These are phyloP conservation scores for Torymus auratus DNA, from an alignment of 2,888 invertebrate species.

Conservation along the genomic window DNA sequence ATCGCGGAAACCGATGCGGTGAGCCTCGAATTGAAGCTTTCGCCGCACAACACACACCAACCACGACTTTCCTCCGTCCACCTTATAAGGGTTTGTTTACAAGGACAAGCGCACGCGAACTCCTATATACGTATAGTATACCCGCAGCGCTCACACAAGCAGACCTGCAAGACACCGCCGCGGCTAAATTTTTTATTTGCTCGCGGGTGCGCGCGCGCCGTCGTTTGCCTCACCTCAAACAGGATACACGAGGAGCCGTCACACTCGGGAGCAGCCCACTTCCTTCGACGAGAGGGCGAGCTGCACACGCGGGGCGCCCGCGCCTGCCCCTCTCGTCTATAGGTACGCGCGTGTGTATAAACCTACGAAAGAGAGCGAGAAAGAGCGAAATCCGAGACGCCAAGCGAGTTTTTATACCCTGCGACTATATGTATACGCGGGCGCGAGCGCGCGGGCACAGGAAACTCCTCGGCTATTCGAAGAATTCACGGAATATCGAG, in stretches of 20 bases:
- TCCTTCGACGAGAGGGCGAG: slow-evolving; percentile 61
- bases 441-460: slow-evolving; percentile 41
- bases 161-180: no score
- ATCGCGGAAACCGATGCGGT: slow-evolving; percentile 27
- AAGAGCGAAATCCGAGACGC: slow-evolving; percentile 64
- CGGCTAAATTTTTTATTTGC: slow-evolving; percentile 43
- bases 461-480: slow-evolving; percentile 64
- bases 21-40: slow-evolving; percentile 21
- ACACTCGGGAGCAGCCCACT: slow-evolving; percentile 66
- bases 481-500: slow-evolving; percentile 65
- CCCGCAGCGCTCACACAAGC: background rate
- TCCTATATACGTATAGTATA: no score
- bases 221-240: slow-evolving; percentile 58
- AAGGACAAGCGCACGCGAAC: slow-evolving; percentile 4
- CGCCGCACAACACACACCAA: background rate
- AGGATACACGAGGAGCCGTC: slow-evolving; percentile 63
- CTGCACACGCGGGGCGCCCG: background rate
- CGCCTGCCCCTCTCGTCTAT: no score
- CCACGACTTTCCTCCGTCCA: background rate
- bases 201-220: background rate
- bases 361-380: slow-evolving; percentile 11
- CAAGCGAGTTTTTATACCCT: slow-evolving; percentile 60
- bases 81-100: slow-evolving; percentile 48
- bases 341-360: no score
- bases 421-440: no score